Evolutionary conservation across 2,797 vertebrate species (phyloP).

Genomic region (Acanthurus lineatus): DNA sequence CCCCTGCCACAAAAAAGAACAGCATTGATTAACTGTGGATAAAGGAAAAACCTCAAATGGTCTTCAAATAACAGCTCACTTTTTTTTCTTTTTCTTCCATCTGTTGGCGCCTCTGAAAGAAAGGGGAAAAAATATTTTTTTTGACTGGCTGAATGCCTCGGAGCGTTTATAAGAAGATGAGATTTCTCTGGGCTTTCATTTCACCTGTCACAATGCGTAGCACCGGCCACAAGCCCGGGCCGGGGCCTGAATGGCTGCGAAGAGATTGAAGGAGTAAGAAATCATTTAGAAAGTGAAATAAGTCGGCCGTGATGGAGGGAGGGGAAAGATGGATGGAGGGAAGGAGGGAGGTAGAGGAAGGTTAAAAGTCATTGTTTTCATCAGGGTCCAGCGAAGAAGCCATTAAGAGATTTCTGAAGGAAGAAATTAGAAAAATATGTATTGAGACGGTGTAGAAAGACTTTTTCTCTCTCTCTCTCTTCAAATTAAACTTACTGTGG

Average conservation of each 20-base stretch:
- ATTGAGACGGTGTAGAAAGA: conserved; percentile 72
- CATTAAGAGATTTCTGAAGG: conserved; percentile 84
- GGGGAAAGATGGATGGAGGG: conserved; percentile 52
- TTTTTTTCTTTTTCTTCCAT: conserved; percentile 53
- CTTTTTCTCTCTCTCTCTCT: conserved; percentile 61
- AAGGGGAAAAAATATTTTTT: conserved; percentile 63
- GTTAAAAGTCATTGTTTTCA: conserved; percentile 88
- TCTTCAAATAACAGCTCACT: conserved; percentile 72
- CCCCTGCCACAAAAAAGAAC: conserved; percentile 28
- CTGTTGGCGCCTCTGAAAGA: conserved; percentile 66
- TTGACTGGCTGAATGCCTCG: conserved; percentile 82
- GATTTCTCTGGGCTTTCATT: conserved; percentile 87
- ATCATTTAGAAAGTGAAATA: conserved; percentile 86
- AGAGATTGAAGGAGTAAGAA: conserved; percentile 85
- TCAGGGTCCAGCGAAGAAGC: conserved; percentile 77
- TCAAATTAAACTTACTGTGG: conserved; percentile 78
- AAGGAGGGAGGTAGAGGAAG: conserved; percentile 58
- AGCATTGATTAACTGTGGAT: conserved; percentile 77
- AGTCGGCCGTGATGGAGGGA: conserved; percentile 75
- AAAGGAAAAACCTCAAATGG: conserved; percentile 71
- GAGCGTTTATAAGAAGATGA: conserved; percentile 85
- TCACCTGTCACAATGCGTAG: conserved; percentile 84
- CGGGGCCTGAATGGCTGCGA: conserved; percentile 73
- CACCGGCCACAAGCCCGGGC: conserved; percentile 67
- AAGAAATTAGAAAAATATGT: conserved; percentile 86